Base-by-base conservation (phyloP, 2,113 vertebrate genomes). In the Apus apus region DNA sequence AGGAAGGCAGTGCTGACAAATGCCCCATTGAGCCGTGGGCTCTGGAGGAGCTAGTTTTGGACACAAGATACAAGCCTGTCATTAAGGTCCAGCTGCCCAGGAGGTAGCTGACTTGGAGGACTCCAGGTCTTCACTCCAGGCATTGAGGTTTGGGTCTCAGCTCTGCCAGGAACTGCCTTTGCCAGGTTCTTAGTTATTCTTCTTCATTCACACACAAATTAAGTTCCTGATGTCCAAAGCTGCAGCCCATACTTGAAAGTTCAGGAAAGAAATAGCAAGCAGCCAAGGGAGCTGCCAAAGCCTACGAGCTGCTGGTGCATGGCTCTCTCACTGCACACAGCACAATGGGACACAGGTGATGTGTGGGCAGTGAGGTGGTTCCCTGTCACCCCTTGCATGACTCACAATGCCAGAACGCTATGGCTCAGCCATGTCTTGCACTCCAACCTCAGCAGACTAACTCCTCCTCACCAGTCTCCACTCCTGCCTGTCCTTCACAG, bases 181-280 rank as follows among this genome's bases (percentile, higher is more conserved):
- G 46, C 32, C 53, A 72, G 22, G 64, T 45, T 66, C 71, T 64
- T 46, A 83, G 15, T 70, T 73, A 36, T 30, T 67, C 23, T 68
- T 64, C 71, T 53, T 34, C 43, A 56, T 43, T 51, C 26, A 64
- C 12, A 43, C 11, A 75, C 9, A 68, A 43, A 64, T 67, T 13
- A 60, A 17, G 25, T 58, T 20, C 54, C n/a, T 56, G 27, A 65
- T 27, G 32, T 50, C 67, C 58, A 62, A 34, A 19, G 34, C 38
- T 25, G 19, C 43, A 67, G 1, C 1, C n/a, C 2, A 2, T 29
- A 60, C 34, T 38, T 2, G 1, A 62, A 70, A 0, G 1, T 17
- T 67, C 29, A 72, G 21, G 32, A 23, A 36, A 54, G 61, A 64
- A 23, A 8, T 5, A 76, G 64, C 23, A 29, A 81, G 43, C 14